Conservation (phyloP, 2,888 invertebrate species). For the Amiota minor region DNA sequence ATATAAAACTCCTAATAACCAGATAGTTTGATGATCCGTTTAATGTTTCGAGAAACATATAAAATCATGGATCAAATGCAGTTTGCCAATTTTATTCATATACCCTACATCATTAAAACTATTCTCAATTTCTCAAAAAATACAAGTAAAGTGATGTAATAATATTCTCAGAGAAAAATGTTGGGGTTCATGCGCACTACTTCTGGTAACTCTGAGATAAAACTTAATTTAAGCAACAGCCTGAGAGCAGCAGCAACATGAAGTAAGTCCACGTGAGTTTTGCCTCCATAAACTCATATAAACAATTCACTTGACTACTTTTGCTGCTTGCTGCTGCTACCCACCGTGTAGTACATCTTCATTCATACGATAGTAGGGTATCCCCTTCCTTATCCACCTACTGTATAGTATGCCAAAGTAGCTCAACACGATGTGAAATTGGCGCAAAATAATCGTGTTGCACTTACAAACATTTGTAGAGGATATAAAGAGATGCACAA, state of each 20-base stretch:
- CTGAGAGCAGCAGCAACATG: background rate
- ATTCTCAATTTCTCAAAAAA: no score
- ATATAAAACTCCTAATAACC: no score
- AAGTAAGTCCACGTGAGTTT: background rate
- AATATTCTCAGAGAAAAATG: no score
- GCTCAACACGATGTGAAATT: constrained; percentile 48
- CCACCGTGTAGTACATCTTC: constrained; percentile 39
- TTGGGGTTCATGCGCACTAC: no score
- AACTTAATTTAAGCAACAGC: constrained; percentile 8
- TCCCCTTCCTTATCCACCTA: constrained; percentile 38
- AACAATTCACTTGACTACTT: background rate
- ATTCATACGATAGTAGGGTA: constrained; percentile 50
- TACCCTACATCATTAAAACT: no score
- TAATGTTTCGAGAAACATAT: no score
- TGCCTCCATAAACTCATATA: background rate
- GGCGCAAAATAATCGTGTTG: constrained; percentile 59
- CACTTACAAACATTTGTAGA: constrained; percentile 45
- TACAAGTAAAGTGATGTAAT: no score
- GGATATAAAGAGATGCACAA: constrained; percentile 37
- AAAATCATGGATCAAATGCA: no score
- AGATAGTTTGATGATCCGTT: no score
- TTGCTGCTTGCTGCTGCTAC: constrained; percentile 11
- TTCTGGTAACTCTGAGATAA: no score
- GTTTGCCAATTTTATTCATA: no score
- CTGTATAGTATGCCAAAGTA: constrained; percentile 15